Percentiles rank a stretch among this genome's conserved stretches.
phyloP scores from a whole-genome alignment of 2,113 vertebrate genomes.

The Toxotes jaculatrix region DNA sequence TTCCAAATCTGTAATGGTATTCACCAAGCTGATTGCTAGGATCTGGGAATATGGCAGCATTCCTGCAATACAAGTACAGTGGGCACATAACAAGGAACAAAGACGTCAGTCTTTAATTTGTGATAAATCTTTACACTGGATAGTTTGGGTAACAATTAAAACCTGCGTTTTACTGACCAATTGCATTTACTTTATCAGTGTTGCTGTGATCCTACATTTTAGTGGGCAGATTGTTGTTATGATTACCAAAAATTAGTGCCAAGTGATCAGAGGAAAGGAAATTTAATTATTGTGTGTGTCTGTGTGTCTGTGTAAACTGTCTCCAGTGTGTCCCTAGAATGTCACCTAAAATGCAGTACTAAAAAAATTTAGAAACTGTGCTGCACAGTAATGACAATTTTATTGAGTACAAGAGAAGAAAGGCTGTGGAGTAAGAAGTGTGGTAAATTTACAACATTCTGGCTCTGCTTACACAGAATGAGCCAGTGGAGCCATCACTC shows the following conservation, averaged over 20 bases:
- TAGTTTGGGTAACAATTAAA: no score
- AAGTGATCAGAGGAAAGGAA: no score
- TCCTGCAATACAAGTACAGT: not conserved
- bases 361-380: not conserved
- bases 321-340: no score
- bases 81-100: not conserved
- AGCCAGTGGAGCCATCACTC: not conserved
- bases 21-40: not conserved
- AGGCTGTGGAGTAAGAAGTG: not conserved
- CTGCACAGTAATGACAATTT: not conserved
- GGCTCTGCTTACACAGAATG: not conserved
- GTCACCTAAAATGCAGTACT: not conserved
- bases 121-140: no score
- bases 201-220: no score
- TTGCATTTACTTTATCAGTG: no score
- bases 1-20: not conserved
- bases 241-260: no score
- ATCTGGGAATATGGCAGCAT: not conserved
- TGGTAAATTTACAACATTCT: not conserved
- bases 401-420: not conserved
- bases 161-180: no score
- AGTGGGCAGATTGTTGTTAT: no score
- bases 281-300: no score
- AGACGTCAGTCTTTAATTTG: no score
- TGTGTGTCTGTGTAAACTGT: no score